Base-by-base conservation (phyloP, 2,113 vertebrate species). In the Pedetes capensis region DNA sequence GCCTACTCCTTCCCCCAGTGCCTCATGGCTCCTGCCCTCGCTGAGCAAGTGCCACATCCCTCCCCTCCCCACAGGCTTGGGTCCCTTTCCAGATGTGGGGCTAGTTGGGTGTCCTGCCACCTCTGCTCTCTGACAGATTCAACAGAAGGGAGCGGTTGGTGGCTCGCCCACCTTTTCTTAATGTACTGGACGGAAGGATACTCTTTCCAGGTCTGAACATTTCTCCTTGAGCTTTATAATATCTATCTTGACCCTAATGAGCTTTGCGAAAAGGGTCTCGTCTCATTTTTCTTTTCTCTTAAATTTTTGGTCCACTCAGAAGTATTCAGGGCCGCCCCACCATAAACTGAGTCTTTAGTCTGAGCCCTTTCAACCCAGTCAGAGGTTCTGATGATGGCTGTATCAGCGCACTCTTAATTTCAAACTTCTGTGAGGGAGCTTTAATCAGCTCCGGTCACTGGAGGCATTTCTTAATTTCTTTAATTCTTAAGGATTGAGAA, bases 41-140 rank as follows among this genome's bases (percentile, higher is more conserved):
- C 22, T 10, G 34, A 75, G 59, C 22, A 84, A 44, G 20, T 25
- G 2, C 3, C 3, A 42, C 0, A 0, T 4, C 18, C 25, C 51
- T 80, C 63, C 18, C 17, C 51, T 74, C 37, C 42, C 37, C 25
- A 1, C 12, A 32, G 25, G 12, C 6, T 59, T 55, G 79, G 1
- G 22, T 37, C 23, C 17, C 25, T 32, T 49, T 89, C 61, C 39
- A 59, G 61, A 49, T 61, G 49, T 61, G 14, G 29, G 0, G 5
- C 42, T 23, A 44, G 29, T 34, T 34, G 0, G 9, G 25, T 55
- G 16, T 16, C 23, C 47, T 34, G 32, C 7, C 14, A 20, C n/a
- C 17, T 80, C 4, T 6, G 4, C n/a, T 44, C 3, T 57, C 80
- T 47, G n/a, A 16, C 1, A 25, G 29, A 18, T 14, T 51, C 39